Percentiles rank a stretch among this genome's conserved stretches.
Conservation (phyloP, 2,797 vertebrate genomes). For the Sarcoramphus papa region DNA sequence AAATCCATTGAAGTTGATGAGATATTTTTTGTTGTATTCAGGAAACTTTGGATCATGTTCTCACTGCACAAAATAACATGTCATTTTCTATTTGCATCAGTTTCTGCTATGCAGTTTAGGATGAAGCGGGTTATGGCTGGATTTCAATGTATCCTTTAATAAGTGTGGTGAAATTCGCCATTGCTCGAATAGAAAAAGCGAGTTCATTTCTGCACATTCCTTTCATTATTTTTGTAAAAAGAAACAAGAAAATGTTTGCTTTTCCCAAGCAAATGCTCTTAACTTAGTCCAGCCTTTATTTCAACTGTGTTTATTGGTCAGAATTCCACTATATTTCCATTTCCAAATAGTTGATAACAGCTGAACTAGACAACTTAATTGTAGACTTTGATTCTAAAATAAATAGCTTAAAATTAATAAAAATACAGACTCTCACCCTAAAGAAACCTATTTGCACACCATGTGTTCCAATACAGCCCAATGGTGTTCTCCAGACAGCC, state of each 20-base stretch:
- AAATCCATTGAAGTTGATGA: neutral
- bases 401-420: neutral
- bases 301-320: neutral
- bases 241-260: neutral
- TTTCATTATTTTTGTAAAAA: neutral
- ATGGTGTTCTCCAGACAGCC: neutral
- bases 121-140: neutral
- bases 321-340: neutral
- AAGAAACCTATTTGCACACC: neutral
- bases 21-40: neutral
- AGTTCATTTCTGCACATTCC: neutral
- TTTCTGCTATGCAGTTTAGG: neutral
- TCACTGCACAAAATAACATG: neutral
- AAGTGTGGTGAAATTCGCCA: neutral
- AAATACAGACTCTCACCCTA: neutral
- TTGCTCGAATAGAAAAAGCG: neutral
- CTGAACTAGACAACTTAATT: neutral
- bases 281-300: neutral
- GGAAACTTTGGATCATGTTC: neutral
- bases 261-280: neutral
- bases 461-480: neutral
- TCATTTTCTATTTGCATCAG: neutral
- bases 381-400: neutral
- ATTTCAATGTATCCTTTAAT: neutral
- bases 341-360: neutral